Evolutionary conservation across 1,140 invertebrate species (phyloP).

Genomic region (Drosophila obscura): DNA sequence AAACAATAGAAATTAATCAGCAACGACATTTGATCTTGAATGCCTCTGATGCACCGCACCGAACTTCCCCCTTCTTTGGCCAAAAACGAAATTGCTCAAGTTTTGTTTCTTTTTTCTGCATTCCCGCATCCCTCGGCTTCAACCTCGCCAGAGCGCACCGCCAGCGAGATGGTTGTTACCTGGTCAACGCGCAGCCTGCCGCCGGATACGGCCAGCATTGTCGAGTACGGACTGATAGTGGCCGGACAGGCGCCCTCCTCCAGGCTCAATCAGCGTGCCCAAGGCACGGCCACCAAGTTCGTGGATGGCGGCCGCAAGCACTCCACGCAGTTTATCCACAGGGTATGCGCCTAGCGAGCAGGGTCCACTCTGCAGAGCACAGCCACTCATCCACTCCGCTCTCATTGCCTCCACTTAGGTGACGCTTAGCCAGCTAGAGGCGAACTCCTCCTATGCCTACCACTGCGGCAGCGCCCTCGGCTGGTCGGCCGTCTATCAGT

Average conservation of each 20-base stretch:
- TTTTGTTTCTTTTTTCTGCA: conserved; percentile 53
- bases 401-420: conserved; percentile 82
- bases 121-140: neutral
- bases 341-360: conserved; percentile 84
- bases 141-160: conserved; percentile 60
- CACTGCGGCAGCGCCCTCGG: conserved; percentile 92
- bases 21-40: conserved; percentile 32
- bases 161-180: conserved; percentile 91
- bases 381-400: neutral
- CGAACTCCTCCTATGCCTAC: conserved; percentile 90
- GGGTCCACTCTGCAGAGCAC: neutral
- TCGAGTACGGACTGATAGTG: conserved; percentile 86
- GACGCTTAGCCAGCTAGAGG: conserved; percentile 85
- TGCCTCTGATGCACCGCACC: neutral
- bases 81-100: conserved; percentile 38
- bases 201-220: conserved; percentile 86
- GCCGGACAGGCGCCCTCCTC: conserved; percentile 87
- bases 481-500: conserved; percentile 92
- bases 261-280: conserved; percentile 85
- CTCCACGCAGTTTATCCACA: conserved; percentile 92
- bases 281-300: conserved; percentile 88
- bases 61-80: conserved; percentile 30
- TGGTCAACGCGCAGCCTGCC: conserved; percentile 93
- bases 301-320: conserved; percentile 90
- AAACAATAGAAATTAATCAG: conserved; percentile 46